phyloP scores from a whole-genome alignment of 2,797 vertebrate species.

The Anguilla megastoma region DNA sequence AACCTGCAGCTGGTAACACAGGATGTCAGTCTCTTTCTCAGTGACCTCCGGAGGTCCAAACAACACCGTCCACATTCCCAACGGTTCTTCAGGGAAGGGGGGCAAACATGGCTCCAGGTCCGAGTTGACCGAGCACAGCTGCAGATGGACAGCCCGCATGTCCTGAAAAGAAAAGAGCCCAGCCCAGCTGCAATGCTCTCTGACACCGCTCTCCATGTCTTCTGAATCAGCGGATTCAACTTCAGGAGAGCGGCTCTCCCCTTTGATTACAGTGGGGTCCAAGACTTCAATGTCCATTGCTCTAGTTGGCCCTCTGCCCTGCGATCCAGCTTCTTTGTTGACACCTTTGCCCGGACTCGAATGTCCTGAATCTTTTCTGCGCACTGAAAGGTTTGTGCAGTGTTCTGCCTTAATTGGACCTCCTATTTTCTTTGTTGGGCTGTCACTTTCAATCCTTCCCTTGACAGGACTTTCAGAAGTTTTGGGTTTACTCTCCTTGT shows the following conservation, averaged over 20 bases:
- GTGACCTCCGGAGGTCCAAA: constrained; percentile 78
- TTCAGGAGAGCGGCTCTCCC: constrained; percentile 43
- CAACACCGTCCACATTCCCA: constrained; percentile 89
- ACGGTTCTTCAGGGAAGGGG: constrained; percentile 86
- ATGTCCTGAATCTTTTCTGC: constrained; percentile 27
- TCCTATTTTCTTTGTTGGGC: constrained; percentile 8
- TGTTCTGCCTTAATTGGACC: constrained; percentile 47
- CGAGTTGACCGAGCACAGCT: constrained; percentile 90
- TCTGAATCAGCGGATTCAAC: constrained; percentile 62
- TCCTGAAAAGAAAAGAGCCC: constrained; percentile 95
- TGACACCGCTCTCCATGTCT: constrained; percentile 46
- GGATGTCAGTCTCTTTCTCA: constrained; percentile 78
- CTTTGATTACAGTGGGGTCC: constrained; percentile 52
- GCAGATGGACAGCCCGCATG: constrained; percentile 83
- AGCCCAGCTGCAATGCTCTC: constrained; percentile 93
- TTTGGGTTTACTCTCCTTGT: constrained; percentile 37
- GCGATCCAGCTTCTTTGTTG: constrained; percentile 53
- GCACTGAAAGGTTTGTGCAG: constrained; percentile 31
- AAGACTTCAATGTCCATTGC: constrained; percentile 58
- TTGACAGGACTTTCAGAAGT: constrained; percentile 45
- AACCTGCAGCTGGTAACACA: constrained; percentile 88
- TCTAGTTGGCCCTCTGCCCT: constrained; percentile 58
- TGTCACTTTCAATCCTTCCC: constrained; percentile 36
- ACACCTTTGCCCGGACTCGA: constrained; percentile 51
- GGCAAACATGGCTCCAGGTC: constrained; percentile 90